Base-by-base conservation (phyloP, 2,797 vertebrate genomes). In the Mallotus villosus region DNA sequence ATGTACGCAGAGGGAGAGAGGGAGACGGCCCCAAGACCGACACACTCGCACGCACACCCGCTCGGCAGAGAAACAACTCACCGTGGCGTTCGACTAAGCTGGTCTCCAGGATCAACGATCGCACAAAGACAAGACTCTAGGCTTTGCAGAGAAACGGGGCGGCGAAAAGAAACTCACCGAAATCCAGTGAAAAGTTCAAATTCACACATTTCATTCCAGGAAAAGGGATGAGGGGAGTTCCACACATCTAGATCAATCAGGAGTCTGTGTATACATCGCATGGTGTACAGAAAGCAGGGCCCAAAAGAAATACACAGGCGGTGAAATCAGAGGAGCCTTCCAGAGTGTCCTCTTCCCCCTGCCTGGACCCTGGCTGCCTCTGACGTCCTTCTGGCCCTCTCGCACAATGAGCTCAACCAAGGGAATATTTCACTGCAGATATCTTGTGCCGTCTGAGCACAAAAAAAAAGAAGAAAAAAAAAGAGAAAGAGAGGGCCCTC, bases 351-450 rank as follows among this genome's bases (percentile, higher is more conserved):
- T 53, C 32, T 25, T 65, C 84, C 79, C 83, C 86, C 86, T 81
- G 82, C 81, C 79, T 81, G 84, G 86, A 82, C 85, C 67, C 27
- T 89, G 88, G 73, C 75, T 80, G 86, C 81, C 70, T 75, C 90
- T 92, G 93, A 94, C 90, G 90, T 92, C 85, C 78, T 37, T 86
- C 87, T 89, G 81, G 77, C 73, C 3, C 77, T 71, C 77, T 71
- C 77, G 84, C 87, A 93, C 92, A 93, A 93, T 91, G 91, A 91
- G 83, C 81, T 80, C 91, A 89, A 88, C 84, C 77, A 87, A 87
- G 89, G 89, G 91, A 84, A 92, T 92, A 89, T 94, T 92, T 92
- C 87, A 91, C 86, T 76, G 86, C 78, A 80, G 88, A 84, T 90
- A 86, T 86, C 85, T 83, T 84, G 85, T 85, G 81, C 83, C 74